Evolutionary conservation across 1,140 invertebrate species (phyloP), one percentile per base, ranked within the genome.

Genomic region (Periplaneta americana): DNA sequence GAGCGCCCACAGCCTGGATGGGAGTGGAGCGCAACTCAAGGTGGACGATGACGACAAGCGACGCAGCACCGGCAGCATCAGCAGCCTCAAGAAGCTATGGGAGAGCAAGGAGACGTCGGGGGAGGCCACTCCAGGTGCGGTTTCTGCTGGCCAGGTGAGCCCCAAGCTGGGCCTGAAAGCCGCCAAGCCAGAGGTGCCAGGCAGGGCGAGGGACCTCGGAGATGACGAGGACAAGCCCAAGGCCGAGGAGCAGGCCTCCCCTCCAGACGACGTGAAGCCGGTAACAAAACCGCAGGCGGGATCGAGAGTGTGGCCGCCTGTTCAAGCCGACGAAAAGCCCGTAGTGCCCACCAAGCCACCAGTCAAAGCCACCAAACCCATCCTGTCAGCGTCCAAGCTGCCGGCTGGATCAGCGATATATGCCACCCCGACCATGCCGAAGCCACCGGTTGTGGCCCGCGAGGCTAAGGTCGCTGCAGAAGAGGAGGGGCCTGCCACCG

Each of bases 21-120:
- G 84, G 83, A 83, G 48, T n/a, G 75, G 31, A 0, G 15, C 31
- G 10, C 34, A 36, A 28, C 81, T 81, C 35, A 82, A 84, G 81
- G 90, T 89, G 4, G 93, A 94, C n/a, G 93, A 94, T 81, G 94
- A 96, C 81, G 95, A 96, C 85, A 98, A 98, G 87, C 90, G 96
- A n/a, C 93, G 95, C 78, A 97, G 96, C 86, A 97, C 96, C 37
- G 96, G 96, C 78, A 97, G 96, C 88, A 98, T 98, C 86, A 97
- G 93, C 87, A 98, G 95, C 86, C 90, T 98, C 83, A 98, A 97
- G 86, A 97, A 96, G 88, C 88, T 98, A 34, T 98, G 97, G 97
- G 97, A 97, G 88, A 93, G 93, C 66, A 94, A 92, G 85, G 93
- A 93, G 4, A 85, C 87, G 36, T 81, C 86, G 79, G 86, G 84